Evolutionary conservation across 2,888 invertebrate species (phyloP).

Genomic region (Drosophila suboccidentalis): DNA sequence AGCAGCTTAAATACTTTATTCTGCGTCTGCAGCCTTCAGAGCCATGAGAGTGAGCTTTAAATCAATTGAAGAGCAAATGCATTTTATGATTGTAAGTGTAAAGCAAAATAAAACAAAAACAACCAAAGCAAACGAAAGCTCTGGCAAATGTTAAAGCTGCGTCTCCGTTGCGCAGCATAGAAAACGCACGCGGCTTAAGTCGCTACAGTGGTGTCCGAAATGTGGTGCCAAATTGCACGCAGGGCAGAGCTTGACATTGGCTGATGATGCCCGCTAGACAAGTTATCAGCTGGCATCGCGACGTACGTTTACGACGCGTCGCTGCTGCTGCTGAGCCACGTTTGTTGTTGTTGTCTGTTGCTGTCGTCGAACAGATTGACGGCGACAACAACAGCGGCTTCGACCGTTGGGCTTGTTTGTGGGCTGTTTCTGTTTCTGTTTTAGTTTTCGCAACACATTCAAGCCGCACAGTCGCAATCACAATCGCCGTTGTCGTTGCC

Average conservation of each 20-base stretch:
- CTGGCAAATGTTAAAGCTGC: conserved; percentile 1
- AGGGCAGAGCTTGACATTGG: not conserved
- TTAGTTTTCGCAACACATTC: conserved; percentile 78
- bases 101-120: conserved; percentile 24
- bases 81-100: conserved; percentile 12
- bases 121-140: conserved; percentile 32
- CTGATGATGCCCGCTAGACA: conserved; percentile 30
- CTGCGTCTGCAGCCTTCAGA: not conserved
- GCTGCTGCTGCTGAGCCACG: conserved; percentile 61
- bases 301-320: conserved; percentile 8
- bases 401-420: conserved; percentile 53
- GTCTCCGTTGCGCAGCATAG: conserved; percentile 11
- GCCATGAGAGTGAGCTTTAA: conserved; percentile 7
- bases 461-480: conserved; percentile 71
- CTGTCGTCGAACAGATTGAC: conserved; percentile 36
- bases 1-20: not conserved
- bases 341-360: conserved; percentile 32
- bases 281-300: conserved; percentile 44
- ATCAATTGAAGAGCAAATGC: conserved; percentile 32
- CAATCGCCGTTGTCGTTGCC: conserved; percentile 9
- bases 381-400: conserved; percentile 48
- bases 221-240: conserved; percentile 29
- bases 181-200: conserved; percentile 41
- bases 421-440: conserved; percentile 62
- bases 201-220: conserved; percentile 43